Base-by-base conservation (phyloP, 2,113 vertebrate genomes). In the Rhinopomastus cyanomelas region DNA sequence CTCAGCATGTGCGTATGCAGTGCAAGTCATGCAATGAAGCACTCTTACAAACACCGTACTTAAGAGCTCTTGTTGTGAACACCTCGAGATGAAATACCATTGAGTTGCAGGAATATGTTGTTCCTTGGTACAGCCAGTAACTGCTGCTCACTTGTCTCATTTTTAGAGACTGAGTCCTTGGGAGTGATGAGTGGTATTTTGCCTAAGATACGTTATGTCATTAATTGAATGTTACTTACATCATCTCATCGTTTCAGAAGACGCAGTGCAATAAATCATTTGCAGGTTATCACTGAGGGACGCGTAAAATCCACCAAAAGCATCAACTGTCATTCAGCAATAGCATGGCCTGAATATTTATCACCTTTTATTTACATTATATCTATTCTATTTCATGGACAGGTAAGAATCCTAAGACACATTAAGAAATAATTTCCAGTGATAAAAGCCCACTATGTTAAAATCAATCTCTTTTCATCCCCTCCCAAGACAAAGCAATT, bases 221-320 rank as follows among this genome's bases (percentile, higher is more conserved):
- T 88, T 95, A 95, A 81, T 56, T 89, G 65, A 72, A 62, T 90
- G 69, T 79, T 91, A 57, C 65, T 94, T 88, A 90, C 44, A 71
- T 89, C 81, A 69, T 59, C 77, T 87, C 59, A 16, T 56, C 1
- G 3, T 81, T 87, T 91, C 83, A 84, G 84, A 89, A 87, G 51
- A 51, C 74, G 57, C 30, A 7, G 25, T 46, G 1, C 90, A 78
- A 84, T 74, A 81, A 93, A 76, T 89, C 89, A 87, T 88, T 81
- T 93, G 57, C 51, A 82, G 53, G 77, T 67, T 91, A 62, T 81
- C 74, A 80, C 55, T 87, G 81, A 62, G 79, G 67, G 88, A 91
- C 86, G 69, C 52, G 46, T 55, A 82, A 92, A 95, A 92, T 80
- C 74, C 52, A 80, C 55, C 73, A 86, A 88, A 92, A 84, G 23